These are phyloP conservation scores for Spatulosminthurus flaviceps DNA, from an alignment of 2,888 invertebrate genomes.

Conservation along the genomic window DNA sequence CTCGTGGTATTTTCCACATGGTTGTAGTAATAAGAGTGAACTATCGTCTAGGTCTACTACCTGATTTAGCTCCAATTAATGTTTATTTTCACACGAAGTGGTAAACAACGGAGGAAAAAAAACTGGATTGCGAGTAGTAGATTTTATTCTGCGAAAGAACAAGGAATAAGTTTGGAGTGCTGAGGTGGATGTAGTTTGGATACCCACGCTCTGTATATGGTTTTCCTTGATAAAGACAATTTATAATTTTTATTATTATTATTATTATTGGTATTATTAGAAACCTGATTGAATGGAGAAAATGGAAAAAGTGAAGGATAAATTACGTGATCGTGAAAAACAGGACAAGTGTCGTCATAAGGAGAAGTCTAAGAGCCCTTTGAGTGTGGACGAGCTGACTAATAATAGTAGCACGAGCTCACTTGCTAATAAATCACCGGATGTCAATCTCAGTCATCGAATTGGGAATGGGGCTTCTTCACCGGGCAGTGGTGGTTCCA, in stretches of 20 bases:
- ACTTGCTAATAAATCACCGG: background rate
- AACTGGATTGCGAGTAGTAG: background rate
- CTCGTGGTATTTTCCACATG: background rate
- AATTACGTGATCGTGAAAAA: constrained; percentile 36
- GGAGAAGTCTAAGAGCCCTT: constrained; percentile 20
- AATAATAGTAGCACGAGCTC: background rate
- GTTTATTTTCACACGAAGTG: background rate
- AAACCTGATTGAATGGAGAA: background rate
- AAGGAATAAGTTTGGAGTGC: background rate
- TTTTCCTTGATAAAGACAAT: background rate
- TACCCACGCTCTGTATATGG: background rate
- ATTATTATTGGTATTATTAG: background rate
- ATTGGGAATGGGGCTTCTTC: constrained; percentile 35
- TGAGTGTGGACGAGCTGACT: constrained; percentile 30
- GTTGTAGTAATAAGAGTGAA: background rate
- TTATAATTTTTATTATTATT: background rate
- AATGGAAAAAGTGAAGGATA: constrained; percentile 25
- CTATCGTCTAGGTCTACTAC: background rate
- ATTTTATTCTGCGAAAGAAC: background rate
- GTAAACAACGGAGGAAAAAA: background rate
- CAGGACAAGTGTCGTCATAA: constrained; percentile 27
- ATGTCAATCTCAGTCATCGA: constrained; percentile 24
- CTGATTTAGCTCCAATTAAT: constrained; percentile 1
- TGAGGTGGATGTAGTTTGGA: background rate
- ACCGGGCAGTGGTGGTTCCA: constrained; percentile 31